Percentiles rank a stretch among this genome's conserved stretches.
Conservation (phyloP, 2,113 vertebrate species). For the Sporophila hypoxantha region DNA sequence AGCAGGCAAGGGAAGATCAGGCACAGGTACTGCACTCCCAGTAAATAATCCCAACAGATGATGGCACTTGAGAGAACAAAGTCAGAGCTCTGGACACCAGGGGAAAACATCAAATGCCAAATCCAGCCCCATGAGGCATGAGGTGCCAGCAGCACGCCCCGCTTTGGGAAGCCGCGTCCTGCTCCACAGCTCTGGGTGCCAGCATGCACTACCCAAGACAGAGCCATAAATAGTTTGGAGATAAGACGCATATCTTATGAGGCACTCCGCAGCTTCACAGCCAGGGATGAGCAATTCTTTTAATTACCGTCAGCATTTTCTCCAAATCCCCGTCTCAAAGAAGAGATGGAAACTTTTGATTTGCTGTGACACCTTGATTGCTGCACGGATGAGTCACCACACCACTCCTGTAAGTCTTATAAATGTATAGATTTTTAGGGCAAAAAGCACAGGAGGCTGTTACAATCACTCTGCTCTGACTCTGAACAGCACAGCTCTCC, state of each 20-base stretch:
- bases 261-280: background rate
- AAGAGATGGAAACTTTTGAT: conserved; percentile 35
- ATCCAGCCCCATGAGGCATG: accelerated
- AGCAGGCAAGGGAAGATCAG: background rate
- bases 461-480: background rate
- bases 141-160: accelerated
- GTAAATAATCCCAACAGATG: background rate
- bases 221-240: background rate
- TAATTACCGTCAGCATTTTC: conserved; percentile 29
- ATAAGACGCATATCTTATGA: background rate
- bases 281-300: conserved; percentile 35
- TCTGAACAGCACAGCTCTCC: background rate
- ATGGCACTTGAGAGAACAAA: background rate
- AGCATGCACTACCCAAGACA: background rate
- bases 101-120: background rate
- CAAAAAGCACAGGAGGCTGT: background rate
- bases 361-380: conserved; percentile 53
- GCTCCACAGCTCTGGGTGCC: background rate
- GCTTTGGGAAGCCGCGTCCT: background rate
- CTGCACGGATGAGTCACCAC: background rate
- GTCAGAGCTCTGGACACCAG: background rate
- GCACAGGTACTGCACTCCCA: background rate
- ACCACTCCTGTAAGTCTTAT: background rate
- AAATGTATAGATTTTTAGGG: conserved; percentile 5
- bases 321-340: background rate